Evolutionary conservation across 2,888 invertebrate species (phyloP), one percentile per base, ranked within the genome.

Genomic region (Arctia plantaginis): DNA sequence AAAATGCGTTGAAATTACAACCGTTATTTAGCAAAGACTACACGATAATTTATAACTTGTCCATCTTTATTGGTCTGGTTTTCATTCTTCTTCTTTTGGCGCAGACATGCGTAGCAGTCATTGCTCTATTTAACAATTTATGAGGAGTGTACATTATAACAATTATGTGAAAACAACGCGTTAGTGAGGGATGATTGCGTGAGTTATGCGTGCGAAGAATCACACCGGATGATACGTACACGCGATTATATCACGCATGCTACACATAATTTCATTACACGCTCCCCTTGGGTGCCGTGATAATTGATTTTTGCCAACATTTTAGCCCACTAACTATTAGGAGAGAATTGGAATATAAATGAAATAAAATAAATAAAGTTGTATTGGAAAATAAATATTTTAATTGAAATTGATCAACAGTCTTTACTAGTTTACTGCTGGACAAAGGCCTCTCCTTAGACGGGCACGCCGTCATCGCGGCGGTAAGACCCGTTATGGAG

Each of bases 141-240:
- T 27, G 41, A 62, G 44, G 33, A 23, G 55, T 59, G 55, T n/a
- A 20, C 33, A 64, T 64, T 27, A 64, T 64, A 71, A 77, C 77
- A 80, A 86, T 82, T 79, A 62, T 62, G 6, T 30, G 77, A 35
- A 73, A 20, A 72, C 78, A 75, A 72, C 51, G 72, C 55, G 55
- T 75, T 73, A 66, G 78, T 72, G 81, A 80, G 86, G 88, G 86
- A 82, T 80, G 87, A 85, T 93, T 88, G 94, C 94, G 93, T 94
- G 94, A 62, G 76, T 77, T 72, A 76, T 82, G 86, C 94, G 94
- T 95, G 95, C 88, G 95, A 95, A 95, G 80, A 80, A 77, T 86
- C 82, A 84, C 95, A 94, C 91, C 94, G 84, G 93, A 77, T 77
- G 80, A 55, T 73, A 67, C 23, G 66, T 66, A 72, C 95, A 95